Conservation (phyloP, 2,888 invertebrate genomes). For the Agapostemon virescens region DNA sequence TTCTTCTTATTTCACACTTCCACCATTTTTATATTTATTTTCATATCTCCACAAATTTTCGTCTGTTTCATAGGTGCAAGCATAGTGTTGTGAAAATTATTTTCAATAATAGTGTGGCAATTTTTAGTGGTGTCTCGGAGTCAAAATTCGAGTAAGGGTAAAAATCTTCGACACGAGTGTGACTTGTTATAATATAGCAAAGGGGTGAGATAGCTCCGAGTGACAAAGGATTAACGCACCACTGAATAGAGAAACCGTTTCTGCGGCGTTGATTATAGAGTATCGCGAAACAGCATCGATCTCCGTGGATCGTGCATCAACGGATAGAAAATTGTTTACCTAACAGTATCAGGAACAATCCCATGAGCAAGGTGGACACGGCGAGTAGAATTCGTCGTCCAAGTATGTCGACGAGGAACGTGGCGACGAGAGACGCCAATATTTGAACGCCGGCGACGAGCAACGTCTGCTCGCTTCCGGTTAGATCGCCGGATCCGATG, state of each 20-base stretch:
- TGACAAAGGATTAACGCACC: background rate
- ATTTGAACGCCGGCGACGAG: slow-evolving; percentile 72
- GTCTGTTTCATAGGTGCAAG: no score
- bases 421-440: slow-evolving; percentile 68
- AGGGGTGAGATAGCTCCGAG: no score
- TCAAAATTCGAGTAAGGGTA: no score
- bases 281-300: background rate
- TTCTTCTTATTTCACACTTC: no score
- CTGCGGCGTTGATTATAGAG: background rate
- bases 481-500: slow-evolving; percentile 71
- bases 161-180: no score
- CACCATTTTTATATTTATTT: no score
- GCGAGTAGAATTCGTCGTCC: slow-evolving; percentile 73
- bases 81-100: no score
- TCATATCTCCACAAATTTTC: no score
- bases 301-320: background rate
- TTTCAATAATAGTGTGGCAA: no score
- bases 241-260: background rate
- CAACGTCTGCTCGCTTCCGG: slow-evolving; percentile 69
- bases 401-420: slow-evolving; percentile 65
- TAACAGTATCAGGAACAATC: slow-evolving; percentile 70
- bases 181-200: no score
- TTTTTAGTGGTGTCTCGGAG: no score
- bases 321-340: slow-evolving; percentile 64
- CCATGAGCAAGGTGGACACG: slow-evolving; percentile 71